These are phyloP conservation scores for Microhierax caerulescens DNA, from an alignment of 2,797 vertebrate species.

Conservation along the genomic window DNA sequence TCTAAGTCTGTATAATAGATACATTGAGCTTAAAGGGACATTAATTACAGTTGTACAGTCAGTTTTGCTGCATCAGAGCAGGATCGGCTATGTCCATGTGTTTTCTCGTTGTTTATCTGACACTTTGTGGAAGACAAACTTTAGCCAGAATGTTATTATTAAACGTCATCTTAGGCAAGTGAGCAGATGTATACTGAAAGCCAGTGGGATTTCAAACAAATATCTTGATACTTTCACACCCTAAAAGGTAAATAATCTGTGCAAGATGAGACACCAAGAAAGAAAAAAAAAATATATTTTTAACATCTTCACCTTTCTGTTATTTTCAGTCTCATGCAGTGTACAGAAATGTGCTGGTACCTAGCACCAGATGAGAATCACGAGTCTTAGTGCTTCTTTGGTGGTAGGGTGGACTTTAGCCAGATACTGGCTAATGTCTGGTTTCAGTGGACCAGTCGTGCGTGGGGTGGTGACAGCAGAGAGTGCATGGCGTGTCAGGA, in stretches of 20 bases:
- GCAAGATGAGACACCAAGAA: not conserved
- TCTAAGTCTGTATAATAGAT: fast-evolving
- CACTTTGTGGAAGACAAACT: not conserved
- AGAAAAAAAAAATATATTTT: not conserved
- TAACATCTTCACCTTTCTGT: not conserved
- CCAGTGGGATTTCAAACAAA: not conserved
- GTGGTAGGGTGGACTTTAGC: not conserved
- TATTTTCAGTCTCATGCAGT: not conserved
- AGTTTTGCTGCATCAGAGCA: not conserved
- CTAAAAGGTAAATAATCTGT: not conserved
- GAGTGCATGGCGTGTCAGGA: fast-evolving
- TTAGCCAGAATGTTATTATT: not conserved
- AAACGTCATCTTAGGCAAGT: not conserved
- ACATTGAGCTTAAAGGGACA: not conserved
- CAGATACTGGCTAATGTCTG: not conserved
- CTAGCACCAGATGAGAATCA: not conserved
- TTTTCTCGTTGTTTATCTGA: not conserved
- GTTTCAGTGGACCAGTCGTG: too few relatives aligned
- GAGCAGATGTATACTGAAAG: not conserved
- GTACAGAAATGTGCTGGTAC: not conserved
- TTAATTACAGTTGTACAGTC: fast-evolving
- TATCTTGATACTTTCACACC: not conserved
- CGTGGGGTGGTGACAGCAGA: not conserved
- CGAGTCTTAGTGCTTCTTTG: too few relatives aligned
- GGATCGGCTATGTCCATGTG: not conserved